Base-by-base conservation (phyloP, 1,140 invertebrate species). In the Chionoecetes opilio region DNA sequence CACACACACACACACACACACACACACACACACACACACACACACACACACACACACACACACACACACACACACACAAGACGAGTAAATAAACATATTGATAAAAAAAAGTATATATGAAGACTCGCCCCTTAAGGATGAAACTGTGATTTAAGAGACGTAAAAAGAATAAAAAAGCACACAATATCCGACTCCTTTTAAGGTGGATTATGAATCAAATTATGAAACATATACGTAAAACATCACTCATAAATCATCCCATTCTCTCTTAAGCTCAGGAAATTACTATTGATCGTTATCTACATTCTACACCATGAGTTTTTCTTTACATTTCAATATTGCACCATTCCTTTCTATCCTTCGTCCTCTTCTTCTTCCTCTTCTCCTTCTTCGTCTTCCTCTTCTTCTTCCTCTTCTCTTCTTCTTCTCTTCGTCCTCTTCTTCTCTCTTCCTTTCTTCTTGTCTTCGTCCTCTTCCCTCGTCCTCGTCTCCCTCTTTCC, bases 21-120 rank as follows among this genome's bases (percentile, higher is more conserved):
- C 63, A 75, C 63, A 75, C 63, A 75, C 63, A 75, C 63, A 75
- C 63, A 75, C 63, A 75, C 63, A 75, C 63, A 75, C 63, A 75
- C 63, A 75, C 63, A 75, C 63, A 75, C 63, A 75, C 63, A 75
- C 63, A 75, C 63, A 75, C 63, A 75, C 63, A 75, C 63, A n/a
- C 46, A 75, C 21, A n/a, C 63, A 75, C 63, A 75, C 63, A 75
- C 63, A 75, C 63, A 75, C 63, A 75, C 63, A n/a, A 75, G 11
- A n/a, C 5, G 63, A n/a, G 63, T 75, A 75, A n/a, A 75, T 75
- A 75, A 75, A 75, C 63, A 75, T 75, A 63, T 63, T 26, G 8
- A 75, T n/a, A 75, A 75, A 75, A 75, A 75, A 75, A n/a, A 75
- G 63, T n/a, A n/a, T 75, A 26, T n/a, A 75, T 75, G 21, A n/a